Percentiles rank a stretch among this genome's conserved stretches.
These are phyloP conservation scores for Notodonta ziczac DNA, from an alignment of 2,888 invertebrate genomes.

Conservation along the genomic window DNA sequence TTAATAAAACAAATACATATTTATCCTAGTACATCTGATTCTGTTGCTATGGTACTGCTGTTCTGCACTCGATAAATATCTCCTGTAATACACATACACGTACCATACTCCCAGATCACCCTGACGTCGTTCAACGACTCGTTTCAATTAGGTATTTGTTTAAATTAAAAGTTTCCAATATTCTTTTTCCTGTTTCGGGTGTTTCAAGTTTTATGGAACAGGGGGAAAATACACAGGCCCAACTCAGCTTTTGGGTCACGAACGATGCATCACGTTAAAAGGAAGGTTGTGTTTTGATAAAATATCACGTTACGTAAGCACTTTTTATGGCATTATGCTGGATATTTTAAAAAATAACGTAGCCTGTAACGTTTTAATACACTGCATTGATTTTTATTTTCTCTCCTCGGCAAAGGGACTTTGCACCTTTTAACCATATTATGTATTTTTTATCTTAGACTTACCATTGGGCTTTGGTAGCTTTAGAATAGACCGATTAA, in stretches of 20 bases:
- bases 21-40: too few relatives aligned
- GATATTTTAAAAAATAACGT: background rate
- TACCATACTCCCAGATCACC: background rate
- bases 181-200: background rate
- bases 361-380: too few relatives aligned
- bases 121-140: background rate
- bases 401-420: too few relatives aligned
- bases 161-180: background rate
- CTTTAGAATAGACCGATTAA: too few relatives aligned
- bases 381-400: too few relatives aligned
- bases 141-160: background rate
- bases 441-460: too few relatives aligned
- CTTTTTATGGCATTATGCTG: conserved; percentile 1
- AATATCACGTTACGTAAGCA: conserved; percentile 1
- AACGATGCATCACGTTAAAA: background rate
- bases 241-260: background rate
- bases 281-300: background rate
- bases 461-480: too few relatives aligned
- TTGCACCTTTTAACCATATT: too few relatives aligned
- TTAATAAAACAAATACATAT: too few relatives aligned
- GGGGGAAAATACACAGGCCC: background rate
- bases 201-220: background rate
- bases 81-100: background rate
- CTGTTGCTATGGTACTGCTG: background rate
- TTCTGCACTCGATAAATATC: background rate